Evolutionary conservation across 2,113 vertebrate species (phyloP).

Genomic region (Nansenia antarctica): DNA sequence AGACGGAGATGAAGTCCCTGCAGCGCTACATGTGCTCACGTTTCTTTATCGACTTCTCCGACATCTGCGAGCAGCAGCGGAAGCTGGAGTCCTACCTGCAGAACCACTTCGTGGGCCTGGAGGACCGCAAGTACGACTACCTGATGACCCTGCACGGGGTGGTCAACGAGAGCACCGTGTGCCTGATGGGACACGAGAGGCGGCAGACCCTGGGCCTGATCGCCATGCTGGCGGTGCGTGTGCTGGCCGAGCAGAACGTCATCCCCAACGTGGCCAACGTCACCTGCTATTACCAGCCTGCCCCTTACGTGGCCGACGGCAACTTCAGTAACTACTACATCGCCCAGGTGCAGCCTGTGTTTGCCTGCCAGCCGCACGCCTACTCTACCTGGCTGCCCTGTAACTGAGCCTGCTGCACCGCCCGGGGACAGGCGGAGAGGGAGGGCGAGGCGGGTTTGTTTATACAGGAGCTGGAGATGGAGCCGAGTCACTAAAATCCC

Average conservation of each 20-base stretch:
- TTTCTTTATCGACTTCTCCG: constrained; percentile 99
- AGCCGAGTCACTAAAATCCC: constrained; percentile 36
- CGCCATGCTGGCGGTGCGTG: constrained; percentile 95
- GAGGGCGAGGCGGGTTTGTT: constrained; percentile 40
- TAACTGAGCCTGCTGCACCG: constrained; percentile 78
- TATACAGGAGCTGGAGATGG: constrained; percentile 57
- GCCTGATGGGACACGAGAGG: constrained; percentile 98
- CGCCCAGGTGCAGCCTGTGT: constrained; percentile 96
- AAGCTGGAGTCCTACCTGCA: constrained; percentile 99
- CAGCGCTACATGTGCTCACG: constrained; percentile 99
- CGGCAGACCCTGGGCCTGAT: constrained; percentile 96
- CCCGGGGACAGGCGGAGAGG: constrained; percentile 17
- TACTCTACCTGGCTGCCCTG: constrained; percentile 98
- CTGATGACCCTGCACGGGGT: constrained; percentile 96
- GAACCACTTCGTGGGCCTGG: constrained; percentile 98
- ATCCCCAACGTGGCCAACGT: constrained; percentile 98
- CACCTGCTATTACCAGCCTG: constrained; percentile 98
- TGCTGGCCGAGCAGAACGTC: constrained; percentile 96
- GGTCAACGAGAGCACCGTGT: constrained; percentile 98
- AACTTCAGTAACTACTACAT: constrained; percentile 99
- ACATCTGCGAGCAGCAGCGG: constrained; percentile 95
- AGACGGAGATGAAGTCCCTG: constrained; percentile 94
- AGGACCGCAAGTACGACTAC: constrained; percentile 99
- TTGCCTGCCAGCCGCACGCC: constrained; percentile 93
- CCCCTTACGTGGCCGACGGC: constrained; percentile 95